A percentile compares a stretch with the other conserved stretches of the same genome.
Evolutionary conservation across 1,140 invertebrate genomes (phyloP).

Genomic region (Camponotus floridanus): DNA sequence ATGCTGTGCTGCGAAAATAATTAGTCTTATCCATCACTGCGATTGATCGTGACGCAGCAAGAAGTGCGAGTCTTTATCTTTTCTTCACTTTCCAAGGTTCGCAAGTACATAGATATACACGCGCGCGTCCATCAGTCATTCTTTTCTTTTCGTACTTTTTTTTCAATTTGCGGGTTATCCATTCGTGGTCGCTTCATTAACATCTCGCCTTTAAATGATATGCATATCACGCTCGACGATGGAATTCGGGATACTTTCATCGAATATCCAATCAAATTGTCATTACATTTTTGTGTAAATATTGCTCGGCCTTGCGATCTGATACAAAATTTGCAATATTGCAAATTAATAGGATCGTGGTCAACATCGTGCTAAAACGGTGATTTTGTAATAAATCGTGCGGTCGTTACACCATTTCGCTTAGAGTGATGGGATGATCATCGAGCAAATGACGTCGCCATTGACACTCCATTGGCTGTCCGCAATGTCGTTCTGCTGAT

Average conservation of each 20-base stretch:
- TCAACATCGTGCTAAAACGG: constrained; percentile 15
- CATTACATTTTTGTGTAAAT: constrained; percentile 17
- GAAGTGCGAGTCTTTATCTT: constrained; percentile 36
- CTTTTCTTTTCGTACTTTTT: not conserved
- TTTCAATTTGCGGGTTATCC: constrained; percentile 6
- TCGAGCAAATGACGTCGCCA: constrained; percentile 20
- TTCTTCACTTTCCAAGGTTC: constrained; percentile 9
- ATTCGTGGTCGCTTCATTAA: constrained; percentile 21
- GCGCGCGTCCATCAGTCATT: not conserved
- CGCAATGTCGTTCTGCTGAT: constrained; percentile 17
- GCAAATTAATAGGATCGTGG: constrained; percentile 24
- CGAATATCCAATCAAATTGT: not conserved
- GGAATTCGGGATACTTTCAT: not conserved
- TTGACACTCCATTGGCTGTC: constrained; percentile 30
- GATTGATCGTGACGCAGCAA: constrained; percentile 45
- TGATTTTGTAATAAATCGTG: constrained; percentile 40
- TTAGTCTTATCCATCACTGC: constrained; percentile 55
- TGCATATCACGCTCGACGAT: not conserved
- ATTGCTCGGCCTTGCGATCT: not conserved
- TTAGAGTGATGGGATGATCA: constrained; percentile 31
- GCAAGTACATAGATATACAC: not conserved
- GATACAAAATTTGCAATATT: constrained; percentile 15
- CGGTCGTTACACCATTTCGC: constrained; percentile 18
- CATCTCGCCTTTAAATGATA: constrained; percentile 14
- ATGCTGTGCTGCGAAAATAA: constrained; percentile 21